Evolutionary conservation across 2,888 invertebrate species (phyloP), one percentile per base, ranked within the genome.

Genomic region (Xanthorhoe spadicearia): DNA sequence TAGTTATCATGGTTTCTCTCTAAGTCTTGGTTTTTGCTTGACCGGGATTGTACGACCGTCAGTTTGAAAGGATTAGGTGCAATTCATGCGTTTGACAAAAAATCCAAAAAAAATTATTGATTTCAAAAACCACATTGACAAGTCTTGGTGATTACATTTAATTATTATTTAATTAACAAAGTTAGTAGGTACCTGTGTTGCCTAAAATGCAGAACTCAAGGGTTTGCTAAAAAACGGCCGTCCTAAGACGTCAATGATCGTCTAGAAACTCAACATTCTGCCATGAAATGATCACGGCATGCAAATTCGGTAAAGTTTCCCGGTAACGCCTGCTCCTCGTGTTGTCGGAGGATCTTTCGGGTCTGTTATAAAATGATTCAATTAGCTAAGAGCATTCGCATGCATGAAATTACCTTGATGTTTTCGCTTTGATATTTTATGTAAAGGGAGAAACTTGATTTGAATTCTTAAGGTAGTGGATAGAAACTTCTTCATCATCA

Each of bases 221-320:
- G 23, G 23, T 23, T 23, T 23, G 23, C 23, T 23, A 4, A 23
- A 23, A 23, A 8, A 38, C 38, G 38, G 46, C 46, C 46, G 10
- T 46, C 4, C 5, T 15, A 46, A 5, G n/a, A 46, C 46, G n/a
- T 10, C 15, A 46, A n/a, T 2, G n/a, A 15, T 7, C n/a, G 7
- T 48, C 28, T 32, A 23, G 38, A 23, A 23, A 51, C 38, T 49
- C 59, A 54, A 59, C 52, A 35, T 51, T 58, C 53, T 58, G 53
- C 2, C 57, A 50, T 50, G 15, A 58, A 66, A 66, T 66, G 58
- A 66, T 58, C 57, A 32, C 19, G 6, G 50, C 32, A 55, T 59
- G 59, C 54, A 59, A 62, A 62, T 62, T 59, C 23, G 13, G 43
- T 18, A 46, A 59, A 66, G 54, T 62, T 64, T 64, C 48, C 5